phyloP scores from a whole-genome alignment of 2,113 vertebrate genomes.

The Rhagologus leucostigma region DNA sequence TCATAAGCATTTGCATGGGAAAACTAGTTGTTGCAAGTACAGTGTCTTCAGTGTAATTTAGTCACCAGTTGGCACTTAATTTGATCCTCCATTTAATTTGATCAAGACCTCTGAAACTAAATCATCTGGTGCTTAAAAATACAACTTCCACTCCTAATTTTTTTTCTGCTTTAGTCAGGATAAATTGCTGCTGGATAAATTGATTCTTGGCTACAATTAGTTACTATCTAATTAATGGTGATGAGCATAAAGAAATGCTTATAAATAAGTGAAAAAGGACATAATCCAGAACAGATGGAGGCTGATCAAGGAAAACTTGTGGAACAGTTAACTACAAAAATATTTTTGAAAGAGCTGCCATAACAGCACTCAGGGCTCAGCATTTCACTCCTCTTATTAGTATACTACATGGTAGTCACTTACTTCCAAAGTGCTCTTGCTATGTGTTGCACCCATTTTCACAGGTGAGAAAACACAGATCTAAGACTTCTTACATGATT shows the following conservation, averaged over 20 bases:
- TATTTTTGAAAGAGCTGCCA: neutral
- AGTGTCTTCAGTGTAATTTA: constrained; percentile 15
- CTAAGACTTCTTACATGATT: neutral
- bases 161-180: constrained; percentile 12
- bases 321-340: neutral
- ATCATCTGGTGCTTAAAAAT: constrained; percentile 30
- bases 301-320: neutral
- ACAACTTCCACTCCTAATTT: neutral
- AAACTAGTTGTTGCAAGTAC: neutral
- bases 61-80: constrained; percentile 46
- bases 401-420: neutral
- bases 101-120: constrained; percentile 46
- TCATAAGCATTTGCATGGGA: constrained; percentile 4
- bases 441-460: neutral
- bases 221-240: constrained; percentile 25
- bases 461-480: neutral
- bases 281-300: neutral
- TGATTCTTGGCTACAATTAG: constrained; percentile 8
- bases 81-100: constrained; percentile 48
- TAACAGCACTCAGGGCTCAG: neutral
- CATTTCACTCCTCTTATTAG: neutral
- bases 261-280: constrained; percentile 8
- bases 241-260: neutral
- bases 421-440: neutral
- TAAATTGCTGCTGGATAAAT: constrained; percentile 20